Conservation (phyloP, 2,797 vertebrate species). For the Ficedula albicollis region DNA sequence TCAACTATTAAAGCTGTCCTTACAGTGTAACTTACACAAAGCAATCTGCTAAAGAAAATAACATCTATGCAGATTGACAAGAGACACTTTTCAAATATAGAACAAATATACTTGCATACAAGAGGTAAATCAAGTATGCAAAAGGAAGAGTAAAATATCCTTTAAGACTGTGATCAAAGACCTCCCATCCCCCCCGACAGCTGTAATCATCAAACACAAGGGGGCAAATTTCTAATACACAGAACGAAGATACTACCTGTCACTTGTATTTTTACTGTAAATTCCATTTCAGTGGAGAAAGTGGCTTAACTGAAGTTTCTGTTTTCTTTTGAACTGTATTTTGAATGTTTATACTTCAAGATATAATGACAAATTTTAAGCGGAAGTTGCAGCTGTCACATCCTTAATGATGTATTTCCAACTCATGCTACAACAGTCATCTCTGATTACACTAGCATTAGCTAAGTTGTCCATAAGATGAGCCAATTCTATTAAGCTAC, state of each 20-base stretch:
- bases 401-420: background rate
- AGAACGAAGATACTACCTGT: background rate
- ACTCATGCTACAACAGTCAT: background rate
- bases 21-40: background rate
- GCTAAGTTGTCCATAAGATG: slow-evolving; percentile 47
- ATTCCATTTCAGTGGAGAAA: background rate
- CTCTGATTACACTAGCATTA: slow-evolving; percentile 56
- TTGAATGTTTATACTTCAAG: background rate
- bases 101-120: background rate
- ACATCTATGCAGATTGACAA: background rate
- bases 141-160: background rate
- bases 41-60: background rate
- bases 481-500: slow-evolving; percentile 35
- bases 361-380: background rate
- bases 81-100: background rate
- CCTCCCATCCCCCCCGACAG: background rate
- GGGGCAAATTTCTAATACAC: background rate
- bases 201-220: background rate
- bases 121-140: background rate
- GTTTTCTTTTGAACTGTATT: background rate
- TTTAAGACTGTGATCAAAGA: background rate
- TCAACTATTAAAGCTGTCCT: background rate
- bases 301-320: background rate
- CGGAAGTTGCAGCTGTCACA: background rate
- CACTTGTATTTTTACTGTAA: background rate